Percentiles rank a stretch among this genome's conserved stretches.
phyloP scores from a whole-genome alignment of 2,888 invertebrate genomes.

The Epicampocera succincta region DNA sequence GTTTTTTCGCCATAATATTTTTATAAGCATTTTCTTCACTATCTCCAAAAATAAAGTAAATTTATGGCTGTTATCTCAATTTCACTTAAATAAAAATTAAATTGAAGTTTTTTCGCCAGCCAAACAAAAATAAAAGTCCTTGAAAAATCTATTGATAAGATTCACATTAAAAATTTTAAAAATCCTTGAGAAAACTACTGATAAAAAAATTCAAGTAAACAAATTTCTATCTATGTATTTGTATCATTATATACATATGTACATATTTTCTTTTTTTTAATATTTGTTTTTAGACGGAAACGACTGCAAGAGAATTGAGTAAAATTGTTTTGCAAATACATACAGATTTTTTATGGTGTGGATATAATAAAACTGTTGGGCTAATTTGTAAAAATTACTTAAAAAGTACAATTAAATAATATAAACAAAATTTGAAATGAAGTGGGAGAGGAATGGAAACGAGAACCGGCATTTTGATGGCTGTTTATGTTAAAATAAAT shows the following conservation, averaged over 20 bases:
- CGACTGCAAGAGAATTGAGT: not conserved
- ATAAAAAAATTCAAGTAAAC: slow-evolving; percentile 29
- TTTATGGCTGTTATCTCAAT: too few relatives aligned
- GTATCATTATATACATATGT: too few relatives aligned
- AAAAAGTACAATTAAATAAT: slow-evolving; percentile 26
- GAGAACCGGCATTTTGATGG: slow-evolving; percentile 40
- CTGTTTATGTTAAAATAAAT: slow-evolving; percentile 14
- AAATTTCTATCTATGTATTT: too few relatives aligned
- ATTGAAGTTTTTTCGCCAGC: slow-evolving; percentile 6
- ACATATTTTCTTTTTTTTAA: slow-evolving; percentile 8
- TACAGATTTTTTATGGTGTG: slow-evolving; percentile 12
- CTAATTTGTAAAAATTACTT: slow-evolving; percentile 37
- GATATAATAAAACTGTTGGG: slow-evolving; percentile 18
- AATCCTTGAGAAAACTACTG: slow-evolving; percentile 7
- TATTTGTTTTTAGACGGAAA: too few relatives aligned
- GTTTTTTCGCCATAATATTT: too few relatives aligned
- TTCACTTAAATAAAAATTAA: too few relatives aligned
- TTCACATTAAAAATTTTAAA: not conserved
- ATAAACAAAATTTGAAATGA: slow-evolving; percentile 8
- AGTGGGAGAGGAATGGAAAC: not conserved
- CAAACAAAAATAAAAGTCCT: slow-evolving; percentile 17
- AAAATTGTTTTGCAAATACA: slow-evolving; percentile 39
- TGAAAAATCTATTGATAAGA: slow-evolving; percentile 10
- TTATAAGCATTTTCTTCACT: too few relatives aligned
- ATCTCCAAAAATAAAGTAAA: too few relatives aligned